phyloP scores from a whole-genome alignment of 2,797 vertebrate genomes.

The Onychomys torridus region DNA sequence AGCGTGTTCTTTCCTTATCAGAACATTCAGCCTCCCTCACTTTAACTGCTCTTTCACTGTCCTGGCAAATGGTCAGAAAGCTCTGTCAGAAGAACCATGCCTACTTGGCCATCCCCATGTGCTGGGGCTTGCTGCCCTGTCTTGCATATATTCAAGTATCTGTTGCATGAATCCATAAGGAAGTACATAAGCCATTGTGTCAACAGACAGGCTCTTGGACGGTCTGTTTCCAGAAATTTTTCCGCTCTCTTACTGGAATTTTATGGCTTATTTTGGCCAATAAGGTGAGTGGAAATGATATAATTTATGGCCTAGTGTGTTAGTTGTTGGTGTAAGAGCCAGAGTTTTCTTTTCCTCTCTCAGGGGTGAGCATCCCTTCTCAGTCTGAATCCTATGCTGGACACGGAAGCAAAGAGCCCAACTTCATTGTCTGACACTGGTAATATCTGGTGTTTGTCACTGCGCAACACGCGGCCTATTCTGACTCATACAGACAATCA shows the following conservation, averaged over 20 bases:
- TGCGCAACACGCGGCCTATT: background rate
- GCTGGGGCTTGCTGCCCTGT: background rate
- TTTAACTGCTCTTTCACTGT: background rate
- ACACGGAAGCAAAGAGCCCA: background rate
- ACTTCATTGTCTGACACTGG: background rate
- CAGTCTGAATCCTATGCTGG: background rate
- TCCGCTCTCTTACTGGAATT: background rate
- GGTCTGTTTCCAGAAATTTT: background rate
- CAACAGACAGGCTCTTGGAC: background rate
- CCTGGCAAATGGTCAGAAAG: background rate
- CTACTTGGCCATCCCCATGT: background rate
- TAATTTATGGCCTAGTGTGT: background rate
- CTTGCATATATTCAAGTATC: background rate
- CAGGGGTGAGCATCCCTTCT: background rate
- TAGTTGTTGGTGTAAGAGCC: background rate
- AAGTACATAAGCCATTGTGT: background rate
- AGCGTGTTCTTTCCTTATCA: slow-evolving; percentile 18
- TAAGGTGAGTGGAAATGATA: background rate
- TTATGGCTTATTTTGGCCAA: slow-evolving; percentile 1
- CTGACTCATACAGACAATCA: background rate
- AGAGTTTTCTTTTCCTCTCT: background rate
- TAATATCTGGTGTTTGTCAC: background rate
- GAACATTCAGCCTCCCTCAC: background rate
- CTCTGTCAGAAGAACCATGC: background rate
- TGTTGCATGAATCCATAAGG: background rate